Percentiles rank a stretch among this genome's conserved stretches.
Evolutionary conservation across 2,113 vertebrate genomes (phyloP).

Genomic region (Peromyscus maniculatus): DNA sequence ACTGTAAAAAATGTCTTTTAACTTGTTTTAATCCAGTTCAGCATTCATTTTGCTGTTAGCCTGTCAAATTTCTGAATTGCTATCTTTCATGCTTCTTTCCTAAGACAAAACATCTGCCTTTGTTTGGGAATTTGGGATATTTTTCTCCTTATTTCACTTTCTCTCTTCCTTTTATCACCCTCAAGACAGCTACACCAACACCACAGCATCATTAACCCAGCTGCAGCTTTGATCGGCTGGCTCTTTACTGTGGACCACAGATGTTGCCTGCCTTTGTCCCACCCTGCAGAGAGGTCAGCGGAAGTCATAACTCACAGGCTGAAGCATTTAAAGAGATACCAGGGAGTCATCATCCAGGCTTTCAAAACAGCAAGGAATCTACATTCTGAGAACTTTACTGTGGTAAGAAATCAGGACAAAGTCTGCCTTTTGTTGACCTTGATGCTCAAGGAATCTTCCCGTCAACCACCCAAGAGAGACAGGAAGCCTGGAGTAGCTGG

Average conservation of each 20-base stretch:
- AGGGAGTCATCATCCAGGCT: conserved; percentile 36
- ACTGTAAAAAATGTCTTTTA: background rate
- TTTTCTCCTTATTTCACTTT: conserved; percentile 21
- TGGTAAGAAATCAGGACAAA: background rate
- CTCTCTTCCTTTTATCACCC: conserved; percentile 32
- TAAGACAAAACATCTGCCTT: conserved; percentile 73
- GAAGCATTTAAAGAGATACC: background rate
- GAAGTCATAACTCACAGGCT: background rate
- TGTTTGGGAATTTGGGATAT: conserved; percentile 45
- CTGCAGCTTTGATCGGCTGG: conserved; percentile 51
- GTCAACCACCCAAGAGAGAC: background rate
- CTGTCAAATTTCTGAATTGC: conserved; percentile 25
- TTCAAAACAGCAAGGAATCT: conserved; percentile 55
- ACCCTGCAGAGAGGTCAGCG: conserved; percentile 46
- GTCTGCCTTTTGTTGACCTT: background rate
- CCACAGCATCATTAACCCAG: conserved; percentile 14
- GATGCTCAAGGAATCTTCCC: background rate
- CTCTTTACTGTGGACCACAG: conserved; percentile 11
- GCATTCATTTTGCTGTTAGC: conserved; percentile 1
- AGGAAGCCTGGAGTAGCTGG: background rate
- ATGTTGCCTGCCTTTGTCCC: background rate
- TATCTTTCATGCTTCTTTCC: conserved; percentile 37
- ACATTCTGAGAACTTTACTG: conserved; percentile 19
- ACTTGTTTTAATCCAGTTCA: conserved; percentile 28
- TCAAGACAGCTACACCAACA: conserved; percentile 39